Base-by-base conservation (phyloP, 1,140 invertebrate genomes). In the Bombus sylvicola region DNA sequence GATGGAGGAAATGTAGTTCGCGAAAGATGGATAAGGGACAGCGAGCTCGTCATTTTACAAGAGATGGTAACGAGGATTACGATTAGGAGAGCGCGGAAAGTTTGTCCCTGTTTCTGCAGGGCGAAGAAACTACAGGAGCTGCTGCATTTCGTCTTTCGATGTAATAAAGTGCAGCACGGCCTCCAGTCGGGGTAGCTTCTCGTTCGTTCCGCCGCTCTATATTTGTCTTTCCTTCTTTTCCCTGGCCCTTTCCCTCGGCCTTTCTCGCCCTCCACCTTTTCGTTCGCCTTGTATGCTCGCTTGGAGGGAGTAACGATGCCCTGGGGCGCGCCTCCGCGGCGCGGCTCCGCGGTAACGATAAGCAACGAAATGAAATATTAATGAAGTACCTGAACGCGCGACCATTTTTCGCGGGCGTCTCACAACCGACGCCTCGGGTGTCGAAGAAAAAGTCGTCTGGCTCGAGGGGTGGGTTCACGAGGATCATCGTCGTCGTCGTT, bases 291-390 rank as follows among this genome's bases (percentile, higher is more conserved):
- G 92, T 89, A 90, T 91, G 89, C 89, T 90, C 80, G 90, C 92
- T 92, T 85, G 92, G 92, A 92, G 92, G 90, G 91, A 93, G 94
- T 94, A 95, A 95, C 94, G 94, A 95, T 94, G 94, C 94, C 94
- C 92, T 37, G 71, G n/a, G 92, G 94, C 90, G 64, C 66, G 87
- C 89, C 90, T 89, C 91, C 89, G 87, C 90, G 91, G 93, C 68
- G 83, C 76, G 76, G 68, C 92, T 91, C 84, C 88, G 92, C 92
- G 93, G 92, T 93, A 95, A 94, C 94, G 94, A 95, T 95, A 95
- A 94, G 94, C 94, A 95, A 93, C 94, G 92, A 95, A 95, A 95
- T 95, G 94, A 95, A 95, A 95, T 95, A 95, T 95, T 95, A 95
- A 95, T 95, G 94, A 95, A 95, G 92, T 91, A 91, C 88, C 89